Evolutionary conservation across 2,797 vertebrate genomes (phyloP).

Genomic region (Lophius americanus): DNA sequence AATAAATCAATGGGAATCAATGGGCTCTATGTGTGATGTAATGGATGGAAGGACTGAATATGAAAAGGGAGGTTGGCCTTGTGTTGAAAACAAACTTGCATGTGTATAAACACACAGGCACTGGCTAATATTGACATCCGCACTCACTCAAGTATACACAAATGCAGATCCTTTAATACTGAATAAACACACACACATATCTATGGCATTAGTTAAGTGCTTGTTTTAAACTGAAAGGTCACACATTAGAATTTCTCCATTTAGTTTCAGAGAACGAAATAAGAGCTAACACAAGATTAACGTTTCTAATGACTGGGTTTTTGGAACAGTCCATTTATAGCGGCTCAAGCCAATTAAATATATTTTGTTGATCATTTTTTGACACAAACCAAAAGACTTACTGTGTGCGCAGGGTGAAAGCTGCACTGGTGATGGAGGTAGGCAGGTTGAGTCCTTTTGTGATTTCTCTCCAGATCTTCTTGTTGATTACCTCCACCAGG

Average conservation of each 20-base stretch:
- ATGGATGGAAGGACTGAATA: conserved; percentile 52
- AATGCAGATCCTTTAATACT: conserved; percentile 15
- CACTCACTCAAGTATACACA: conserved; percentile 5
- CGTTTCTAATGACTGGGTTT: background rate
- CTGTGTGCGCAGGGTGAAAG: conserved; percentile 98
- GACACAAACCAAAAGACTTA: conserved; percentile 65
- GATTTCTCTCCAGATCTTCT: conserved; percentile 99
- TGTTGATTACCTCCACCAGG: conserved; percentile 98
- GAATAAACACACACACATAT: conserved; percentile 2
- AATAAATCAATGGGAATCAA: conserved; percentile 77
- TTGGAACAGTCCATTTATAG: conserved; percentile 1
- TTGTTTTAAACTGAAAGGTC: conserved; percentile 17
- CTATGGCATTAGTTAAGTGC: conserved; percentile 11
- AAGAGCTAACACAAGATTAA: conserved; percentile 7
- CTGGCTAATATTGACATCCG: conserved; percentile 31
- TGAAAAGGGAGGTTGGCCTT: conserved; percentile 41
- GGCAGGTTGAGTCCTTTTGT: conserved; percentile 98
- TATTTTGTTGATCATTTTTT: conserved; percentile 6
- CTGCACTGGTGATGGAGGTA: conserved; percentile 98
- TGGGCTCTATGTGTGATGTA: conserved; percentile 64
- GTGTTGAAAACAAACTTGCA: conserved; percentile 53
- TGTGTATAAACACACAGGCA: conserved; percentile 55
- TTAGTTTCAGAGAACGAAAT: conserved; percentile 25
- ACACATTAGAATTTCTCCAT: conserved; percentile 28
- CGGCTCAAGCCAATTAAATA: background rate